Conservation (phyloP, 2,797 vertebrate genomes). For the Pseudochaenichthys georgianus region DNA sequence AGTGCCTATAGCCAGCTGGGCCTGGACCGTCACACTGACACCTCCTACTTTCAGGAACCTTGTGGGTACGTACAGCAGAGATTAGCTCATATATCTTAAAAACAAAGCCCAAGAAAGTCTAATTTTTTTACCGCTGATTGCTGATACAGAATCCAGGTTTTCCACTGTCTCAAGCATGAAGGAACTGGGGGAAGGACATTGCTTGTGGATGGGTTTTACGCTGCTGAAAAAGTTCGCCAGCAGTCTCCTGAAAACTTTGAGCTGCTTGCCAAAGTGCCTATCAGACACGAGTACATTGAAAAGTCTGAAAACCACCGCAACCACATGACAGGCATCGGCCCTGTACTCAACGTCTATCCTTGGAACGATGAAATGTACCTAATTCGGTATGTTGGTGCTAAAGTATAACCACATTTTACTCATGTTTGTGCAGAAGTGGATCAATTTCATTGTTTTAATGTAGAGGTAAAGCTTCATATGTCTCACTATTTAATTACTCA, state of each 20-base stretch:
- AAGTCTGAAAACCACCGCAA: slow-evolving; percentile 83
- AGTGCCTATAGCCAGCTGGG: slow-evolving; percentile 93
- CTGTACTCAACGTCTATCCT: slow-evolving; percentile 90
- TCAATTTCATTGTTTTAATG: no score
- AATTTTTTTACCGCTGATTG: neutral
- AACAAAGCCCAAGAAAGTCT: neutral
- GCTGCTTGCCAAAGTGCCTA: slow-evolving; percentile 87
- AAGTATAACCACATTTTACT: neutral
- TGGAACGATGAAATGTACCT: slow-evolving; percentile 96
- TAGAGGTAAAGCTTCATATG: neutral
- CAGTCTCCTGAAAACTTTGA: slow-evolving; percentile 86
- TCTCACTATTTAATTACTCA: neutral
- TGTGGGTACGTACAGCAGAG: slow-evolving; percentile 84
- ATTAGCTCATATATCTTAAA: neutral
- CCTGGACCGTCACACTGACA: slow-evolving; percentile 93
- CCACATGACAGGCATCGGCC: slow-evolving; percentile 91
- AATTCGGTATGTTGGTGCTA: slow-evolving; percentile 85
- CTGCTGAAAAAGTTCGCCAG: slow-evolving; percentile 86
- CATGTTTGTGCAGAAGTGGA: neutral
- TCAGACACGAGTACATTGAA: slow-evolving; percentile 93
- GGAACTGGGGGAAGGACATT: slow-evolving; percentile 92
- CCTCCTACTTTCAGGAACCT: slow-evolving; percentile 95
- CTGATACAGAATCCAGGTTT: slow-evolving; percentile 91
- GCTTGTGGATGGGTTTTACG: slow-evolving; percentile 94
- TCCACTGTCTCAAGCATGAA: slow-evolving; percentile 94